phyloP scores from a whole-genome alignment of 1,140 invertebrate genomes.

The Hyles euphorbiae region DNA sequence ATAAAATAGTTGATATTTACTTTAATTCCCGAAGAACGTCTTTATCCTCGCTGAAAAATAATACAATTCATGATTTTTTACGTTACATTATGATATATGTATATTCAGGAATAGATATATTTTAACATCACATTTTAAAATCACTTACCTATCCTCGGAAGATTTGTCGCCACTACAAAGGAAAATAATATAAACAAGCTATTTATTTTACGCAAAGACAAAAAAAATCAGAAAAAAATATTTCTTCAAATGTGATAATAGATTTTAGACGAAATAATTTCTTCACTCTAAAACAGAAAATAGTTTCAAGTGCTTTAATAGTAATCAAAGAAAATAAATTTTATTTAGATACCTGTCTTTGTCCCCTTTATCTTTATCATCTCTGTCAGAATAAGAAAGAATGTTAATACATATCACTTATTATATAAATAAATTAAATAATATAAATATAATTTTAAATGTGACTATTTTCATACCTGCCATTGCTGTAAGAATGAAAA shows the following conservation, averaged over 20 bases:
- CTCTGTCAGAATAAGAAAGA: slow-evolving; percentile 23
- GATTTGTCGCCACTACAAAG: slow-evolving; percentile 1
- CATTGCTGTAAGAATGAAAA: background rate
- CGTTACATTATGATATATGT: too few species aligned
- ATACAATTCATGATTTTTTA: background rate
- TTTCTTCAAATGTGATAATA: too few species aligned
- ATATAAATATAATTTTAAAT: too few species aligned
- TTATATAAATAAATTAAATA: too few species aligned
- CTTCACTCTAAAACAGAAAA: background rate
- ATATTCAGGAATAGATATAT: too few species aligned
- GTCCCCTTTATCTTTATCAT: slow-evolving; percentile 19
- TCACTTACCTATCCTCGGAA: slow-evolving; percentile 11
- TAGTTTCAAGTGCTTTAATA: too few species aligned
- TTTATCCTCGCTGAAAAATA: slow-evolving; percentile 8
- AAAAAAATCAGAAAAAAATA: too few species aligned
- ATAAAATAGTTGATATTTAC: slow-evolving; percentile 3
- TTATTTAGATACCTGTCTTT: slow-evolving; percentile 12
- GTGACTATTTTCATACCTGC: background rate
- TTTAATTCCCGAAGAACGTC: slow-evolving; percentile 7
- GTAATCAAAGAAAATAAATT: too few species aligned
- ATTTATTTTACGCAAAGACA: too few species aligned
- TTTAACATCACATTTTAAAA: background rate
- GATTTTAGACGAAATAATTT: too few species aligned
- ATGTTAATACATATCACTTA: background rate
- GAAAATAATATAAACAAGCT: background rate